Conservation (phyloP, 2,797 vertebrate genomes). For the Danio tinwini region DNA sequence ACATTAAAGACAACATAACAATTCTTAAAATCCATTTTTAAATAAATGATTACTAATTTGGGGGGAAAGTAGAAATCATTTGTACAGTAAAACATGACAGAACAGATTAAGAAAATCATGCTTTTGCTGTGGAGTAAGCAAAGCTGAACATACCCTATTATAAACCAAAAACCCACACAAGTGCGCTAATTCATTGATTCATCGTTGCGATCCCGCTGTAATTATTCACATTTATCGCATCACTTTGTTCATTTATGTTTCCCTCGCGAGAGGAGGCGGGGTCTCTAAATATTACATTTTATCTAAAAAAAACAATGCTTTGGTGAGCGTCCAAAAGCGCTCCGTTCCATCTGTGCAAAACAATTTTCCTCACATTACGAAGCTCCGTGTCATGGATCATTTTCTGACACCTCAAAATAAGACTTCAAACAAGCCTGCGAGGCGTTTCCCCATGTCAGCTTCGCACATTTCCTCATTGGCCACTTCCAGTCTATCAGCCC, state of each 20-base stretch:
- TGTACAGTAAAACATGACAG: background rate
- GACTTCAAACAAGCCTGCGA: constrained; percentile 57
- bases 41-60: too few relatives aligned
- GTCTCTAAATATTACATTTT: constrained; percentile 36
- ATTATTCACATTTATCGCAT: constrained; percentile 43
- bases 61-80: too few relatives aligned
- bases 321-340: constrained; percentile 52
- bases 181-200: constrained; percentile 6
- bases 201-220: constrained; percentile 22
- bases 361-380: constrained; percentile 60
- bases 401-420: constrained; percentile 60
- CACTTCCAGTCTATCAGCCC: constrained; percentile 47
- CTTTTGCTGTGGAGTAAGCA: background rate
- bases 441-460: constrained; percentile 53
- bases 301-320: constrained; percentile 50
- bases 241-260: constrained; percentile 31
- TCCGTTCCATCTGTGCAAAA: constrained; percentile 57
- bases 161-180: background rate
- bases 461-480: constrained; percentile 52
- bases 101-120: background rate
- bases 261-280: constrained; percentile 7
- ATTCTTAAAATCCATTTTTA: too few relatives aligned
- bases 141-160: background rate
- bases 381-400: constrained; percentile 59
- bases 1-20: too few relatives aligned